Base-by-base conservation (phyloP, 2,888 invertebrate genomes). In the Linyphia triangularis region DNA sequence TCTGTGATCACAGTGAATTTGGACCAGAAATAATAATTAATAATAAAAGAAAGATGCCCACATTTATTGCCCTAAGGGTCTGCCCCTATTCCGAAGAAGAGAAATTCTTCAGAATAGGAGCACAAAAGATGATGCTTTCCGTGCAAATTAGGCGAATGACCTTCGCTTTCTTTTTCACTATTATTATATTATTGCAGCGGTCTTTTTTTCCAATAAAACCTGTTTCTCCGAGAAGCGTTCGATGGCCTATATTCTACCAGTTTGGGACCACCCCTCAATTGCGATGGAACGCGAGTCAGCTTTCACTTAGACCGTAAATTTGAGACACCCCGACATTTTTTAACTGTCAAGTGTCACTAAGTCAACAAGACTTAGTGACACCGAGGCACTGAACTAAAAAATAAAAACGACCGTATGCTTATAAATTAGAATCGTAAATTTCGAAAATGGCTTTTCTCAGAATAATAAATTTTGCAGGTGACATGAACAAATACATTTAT, bases 71-170 rank as follows among this genome's bases (percentile, higher is more conserved):
- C 37, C 77, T 43, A 37, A 30, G 16, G 77, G 77, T 22, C 33
- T 67, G 67, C 30, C 67, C 67, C 33, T 67, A 33, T 33, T 67
- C 33, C 33, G 5, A 24, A 63, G 26, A 33, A 67, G 22, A 67
- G 33, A 67, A 6, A 33, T 9, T 67, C 33, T 33, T 16, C 24
- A 19, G 63, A 28, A 63, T 63, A 28, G 26, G 26, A 63, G 26
- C 28, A 63, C 9, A 6, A 57, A 16, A n/a, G 78, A 69, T 67
- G 77, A 43, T 40, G 61, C 37, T 79, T 22, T 26, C 67, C 16
- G 73, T 33, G 73, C 51, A 69, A 77, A 75, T 67, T 43, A 63
- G 86, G 81, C 81, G 86, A 88, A 88, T 57, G 86, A 88, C 86
- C 86, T 88, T 88, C 81, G 57, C 70, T 85, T 78, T 51, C 61